A percentile compares a stretch with the other conserved stretches of the same genome.
Evolutionary conservation across 2,888 invertebrate genomes (phyloP).

Genomic region (Eristalis intricaria): DNA sequence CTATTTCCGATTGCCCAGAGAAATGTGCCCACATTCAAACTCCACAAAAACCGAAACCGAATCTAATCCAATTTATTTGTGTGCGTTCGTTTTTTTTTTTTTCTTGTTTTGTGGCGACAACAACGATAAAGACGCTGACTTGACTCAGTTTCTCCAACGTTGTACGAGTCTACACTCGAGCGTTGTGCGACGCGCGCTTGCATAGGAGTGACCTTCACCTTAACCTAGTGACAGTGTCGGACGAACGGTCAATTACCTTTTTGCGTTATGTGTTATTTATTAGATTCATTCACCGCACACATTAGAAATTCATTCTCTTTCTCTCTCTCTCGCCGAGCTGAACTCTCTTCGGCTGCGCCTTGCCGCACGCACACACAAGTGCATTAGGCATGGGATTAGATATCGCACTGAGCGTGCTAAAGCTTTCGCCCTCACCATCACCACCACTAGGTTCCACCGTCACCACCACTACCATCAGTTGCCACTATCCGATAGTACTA

Average conservation of each 20-base stretch:
- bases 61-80: background rate
- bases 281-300: slow-evolving; percentile 48
- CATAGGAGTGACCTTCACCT: slow-evolving; percentile 81
- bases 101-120: background rate
- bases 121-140: background rate
- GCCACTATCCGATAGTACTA: slow-evolving; percentile 15
- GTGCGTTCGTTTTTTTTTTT: background rate
- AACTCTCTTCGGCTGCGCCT: slow-evolving; percentile 1
- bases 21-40: background rate
- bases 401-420: slow-evolving; percentile 28
- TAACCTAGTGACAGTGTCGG: slow-evolving; percentile 82
- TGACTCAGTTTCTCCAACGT: slow-evolving; percentile 34
- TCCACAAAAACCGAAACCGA: background rate
- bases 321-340: background rate
- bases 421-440: slow-evolving; percentile 28
- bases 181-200: slow-evolving; percentile 37
- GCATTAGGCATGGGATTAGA: slow-evolving; percentile 50
- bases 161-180: slow-evolving; percentile 32
- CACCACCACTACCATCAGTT: background rate
- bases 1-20: slow-evolving; percentile 19
- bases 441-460: slow-evolving; percentile 3
- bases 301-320: slow-evolving; percentile 34
- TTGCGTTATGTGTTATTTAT: slow-evolving; percentile 55
- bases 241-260: slow-evolving; percentile 81
- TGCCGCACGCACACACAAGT: slow-evolving; percentile 22